Conservation (phyloP, 2,113 vertebrate genomes). For the Poeciliopsis turrubarensis region DNA sequence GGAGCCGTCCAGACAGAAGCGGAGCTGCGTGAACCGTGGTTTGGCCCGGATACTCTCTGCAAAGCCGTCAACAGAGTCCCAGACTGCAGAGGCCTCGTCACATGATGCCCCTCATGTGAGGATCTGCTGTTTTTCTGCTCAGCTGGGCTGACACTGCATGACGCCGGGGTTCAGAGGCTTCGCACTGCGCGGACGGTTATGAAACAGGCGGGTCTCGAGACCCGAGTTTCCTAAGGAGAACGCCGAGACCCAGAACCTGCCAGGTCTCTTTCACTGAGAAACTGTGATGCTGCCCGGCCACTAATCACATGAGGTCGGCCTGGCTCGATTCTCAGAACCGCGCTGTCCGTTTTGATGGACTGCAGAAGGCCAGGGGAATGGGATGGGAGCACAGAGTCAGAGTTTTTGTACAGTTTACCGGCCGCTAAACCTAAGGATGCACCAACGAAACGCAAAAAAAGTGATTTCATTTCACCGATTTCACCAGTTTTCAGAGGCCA, state of each 20-base stretch:
- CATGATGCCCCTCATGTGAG: slow-evolving; percentile 83
- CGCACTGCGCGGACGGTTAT: slow-evolving; percentile 8
- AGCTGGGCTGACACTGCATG: slow-evolving; percentile 69
- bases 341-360: background rate
- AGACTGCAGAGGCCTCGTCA: slow-evolving; percentile 70
- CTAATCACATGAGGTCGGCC: slow-evolving; percentile 58
- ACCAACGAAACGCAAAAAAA: background rate
- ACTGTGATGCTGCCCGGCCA: slow-evolving; percentile 35
- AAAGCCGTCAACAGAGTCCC: slow-evolving; percentile 45
- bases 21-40: slow-evolving; percentile 36
- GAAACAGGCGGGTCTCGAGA: background rate
- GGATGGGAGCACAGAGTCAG: background rate
- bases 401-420: background rate
- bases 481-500: background rate
- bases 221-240: background rate
- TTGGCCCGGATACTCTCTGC: slow-evolving; percentile 40
- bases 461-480: slow-evolving; percentile 10
- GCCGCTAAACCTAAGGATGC: background rate
- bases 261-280: slow-evolving; percentile 49
- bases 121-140: slow-evolving; percentile 80
- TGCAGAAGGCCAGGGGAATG: background rate
- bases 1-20: background rate
- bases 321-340: slow-evolving; percentile 6
- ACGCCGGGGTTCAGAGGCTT: slow-evolving; percentile 27
- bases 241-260: background rate